Evolutionary conservation across 2,888 invertebrate species (phyloP).

Genomic region (Biston betularia): DNA sequence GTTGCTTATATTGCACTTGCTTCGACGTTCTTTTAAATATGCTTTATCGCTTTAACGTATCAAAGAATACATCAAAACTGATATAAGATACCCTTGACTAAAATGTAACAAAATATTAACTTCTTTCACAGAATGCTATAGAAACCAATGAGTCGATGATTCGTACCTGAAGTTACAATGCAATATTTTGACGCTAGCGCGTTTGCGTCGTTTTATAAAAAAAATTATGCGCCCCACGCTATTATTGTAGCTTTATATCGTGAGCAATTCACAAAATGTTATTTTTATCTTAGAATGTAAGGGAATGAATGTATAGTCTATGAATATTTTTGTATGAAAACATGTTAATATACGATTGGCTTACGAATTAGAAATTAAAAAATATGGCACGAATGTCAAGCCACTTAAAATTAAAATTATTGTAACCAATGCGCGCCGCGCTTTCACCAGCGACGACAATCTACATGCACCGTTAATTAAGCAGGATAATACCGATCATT

Average conservation of each 20-base stretch:
- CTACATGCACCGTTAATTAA: too few species aligned
- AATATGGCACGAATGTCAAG: not conserved
- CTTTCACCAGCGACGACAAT: too few species aligned
- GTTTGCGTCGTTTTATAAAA: constrained; percentile 1
- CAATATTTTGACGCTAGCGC: not conserved
- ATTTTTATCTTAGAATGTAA: constrained; percentile 29
- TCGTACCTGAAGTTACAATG: constrained; percentile 2
- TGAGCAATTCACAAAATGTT: not conserved
- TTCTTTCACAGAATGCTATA: not conserved
- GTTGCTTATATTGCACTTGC: constrained; percentile 6
- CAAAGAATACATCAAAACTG: not conserved
- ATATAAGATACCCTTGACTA: too few species aligned
- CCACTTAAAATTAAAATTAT: not conserved
- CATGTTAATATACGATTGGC: constrained; percentile 35
- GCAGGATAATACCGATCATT: too few species aligned
- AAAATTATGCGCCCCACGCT: not conserved
- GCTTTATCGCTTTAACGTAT: not conserved
- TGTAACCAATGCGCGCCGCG: not conserved
- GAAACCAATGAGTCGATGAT: not conserved
- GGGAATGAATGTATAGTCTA: constrained; percentile 37
- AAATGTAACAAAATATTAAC: too few species aligned
- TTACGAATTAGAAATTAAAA: not conserved
- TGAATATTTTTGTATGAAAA: constrained; percentile 48
- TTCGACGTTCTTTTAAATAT: not conserved
- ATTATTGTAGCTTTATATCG: not conserved